A percentile compares a stretch with the other conserved stretches of the same genome.
Conservation (phyloP, 2,797 vertebrate genomes). For the Melopsittacus undulatus region DNA sequence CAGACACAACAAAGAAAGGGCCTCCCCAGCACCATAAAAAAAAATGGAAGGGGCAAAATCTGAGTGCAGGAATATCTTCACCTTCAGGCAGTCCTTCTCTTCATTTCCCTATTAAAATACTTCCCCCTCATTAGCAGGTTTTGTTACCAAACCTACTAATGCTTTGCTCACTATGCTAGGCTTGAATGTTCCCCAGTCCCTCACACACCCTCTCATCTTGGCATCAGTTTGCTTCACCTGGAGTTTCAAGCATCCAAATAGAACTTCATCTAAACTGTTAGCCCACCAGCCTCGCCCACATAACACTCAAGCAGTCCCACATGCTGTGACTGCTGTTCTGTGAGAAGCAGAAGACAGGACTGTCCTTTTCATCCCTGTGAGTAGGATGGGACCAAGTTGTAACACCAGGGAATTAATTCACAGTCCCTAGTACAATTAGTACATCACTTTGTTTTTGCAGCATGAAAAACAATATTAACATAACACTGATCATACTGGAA, state of each 20-base stretch:
- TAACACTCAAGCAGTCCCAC: not conserved
- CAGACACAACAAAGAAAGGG: rapidly evolving
- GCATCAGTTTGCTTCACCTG: not conserved
- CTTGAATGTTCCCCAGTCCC: not conserved
- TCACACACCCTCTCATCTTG: not conserved
- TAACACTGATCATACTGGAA: not conserved
- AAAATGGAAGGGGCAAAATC: not conserved
- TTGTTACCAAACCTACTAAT: not conserved
- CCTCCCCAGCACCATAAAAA: not conserved
- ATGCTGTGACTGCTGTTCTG: not conserved
- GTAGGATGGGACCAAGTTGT: not conserved
- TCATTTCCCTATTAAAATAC: not conserved
- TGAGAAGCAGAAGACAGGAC: not conserved
- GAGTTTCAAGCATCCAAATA: not conserved
- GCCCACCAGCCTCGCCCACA: not conserved
- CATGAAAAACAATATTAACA: not conserved
- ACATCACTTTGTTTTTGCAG: not conserved
- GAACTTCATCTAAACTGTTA: not conserved
- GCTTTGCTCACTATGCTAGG: not conserved
- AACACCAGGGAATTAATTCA: not conserved
- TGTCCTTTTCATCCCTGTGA: not conserved
- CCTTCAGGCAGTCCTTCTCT: not conserved
- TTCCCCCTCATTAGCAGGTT: not conserved
- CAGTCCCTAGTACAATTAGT: not conserved
- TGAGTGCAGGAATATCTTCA: not conserved